These are phyloP conservation scores for Peromyscus aztecus DNA, from an alignment of 2,797 vertebrate genomes.

Conservation along the genomic window DNA sequence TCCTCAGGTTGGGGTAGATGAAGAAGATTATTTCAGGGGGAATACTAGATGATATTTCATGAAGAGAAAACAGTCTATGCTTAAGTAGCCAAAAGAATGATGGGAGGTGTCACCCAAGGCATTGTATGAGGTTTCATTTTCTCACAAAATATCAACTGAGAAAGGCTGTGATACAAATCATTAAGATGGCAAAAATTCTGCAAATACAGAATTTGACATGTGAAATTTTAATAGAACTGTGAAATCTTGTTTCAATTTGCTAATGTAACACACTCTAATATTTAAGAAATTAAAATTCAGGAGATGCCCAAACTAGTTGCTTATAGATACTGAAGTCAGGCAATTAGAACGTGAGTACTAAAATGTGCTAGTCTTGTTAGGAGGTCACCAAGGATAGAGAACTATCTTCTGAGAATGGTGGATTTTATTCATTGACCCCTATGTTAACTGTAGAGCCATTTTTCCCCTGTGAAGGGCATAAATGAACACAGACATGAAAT, in stretches of 20 bases:
- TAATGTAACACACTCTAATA: background rate
- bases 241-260: background rate
- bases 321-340: background rate
- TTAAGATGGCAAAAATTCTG: background rate
- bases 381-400: background rate
- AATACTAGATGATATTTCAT: background rate
- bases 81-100: background rate
- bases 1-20: background rate
- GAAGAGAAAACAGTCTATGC: background rate
- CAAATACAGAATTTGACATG: background rate
- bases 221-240: constrained; percentile 29
- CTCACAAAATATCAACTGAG: background rate
- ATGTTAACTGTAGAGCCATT: background rate
- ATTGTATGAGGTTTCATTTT: constrained; percentile 3
- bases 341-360: background rate
- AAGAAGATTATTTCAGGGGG: background rate
- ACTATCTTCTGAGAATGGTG: background rate
- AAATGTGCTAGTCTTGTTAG: background rate
- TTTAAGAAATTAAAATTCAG: constrained; percentile 2
- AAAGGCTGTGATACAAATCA: background rate
- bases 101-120: background rate
- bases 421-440: background rate
- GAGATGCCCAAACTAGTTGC: background rate
- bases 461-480: background rate
- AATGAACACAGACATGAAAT: background rate